Base-by-base conservation (phyloP, 2,888 invertebrate species). In the Eupithecia insigniata region DNA sequence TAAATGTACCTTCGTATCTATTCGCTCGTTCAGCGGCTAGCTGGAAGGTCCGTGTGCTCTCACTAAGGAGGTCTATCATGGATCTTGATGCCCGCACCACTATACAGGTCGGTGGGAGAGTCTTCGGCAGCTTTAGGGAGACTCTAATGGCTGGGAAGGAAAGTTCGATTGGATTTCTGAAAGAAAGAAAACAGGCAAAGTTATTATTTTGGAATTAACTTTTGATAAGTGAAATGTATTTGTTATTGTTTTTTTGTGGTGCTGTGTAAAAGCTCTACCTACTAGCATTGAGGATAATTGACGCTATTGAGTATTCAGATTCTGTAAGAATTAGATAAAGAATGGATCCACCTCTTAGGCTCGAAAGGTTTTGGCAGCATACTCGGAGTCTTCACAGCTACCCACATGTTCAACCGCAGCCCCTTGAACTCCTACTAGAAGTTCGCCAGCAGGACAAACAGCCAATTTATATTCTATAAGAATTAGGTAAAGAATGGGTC, bases 51-150 rank as follows among this genome's bases (percentile, higher is more conserved):
- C 90, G 83, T 0, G 90, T 87, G 5, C 84, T 85, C 70, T 94
- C 95, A 28, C 96, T 96, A 51, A 95, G 92, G 77, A 96, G 93
- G 76, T 96, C 96, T 68, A 96, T 93, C 82, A 93, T 88, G 0
- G 95, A 90, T 77, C 94, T 90, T 0, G 96, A 92, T 0, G 94
- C 95, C 30, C 96, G 89, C 14, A 96, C 94, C 28, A 95, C 95
- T 16, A 95, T 91, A 30, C 92, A 89, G 2, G 92, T 89, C 0
- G 94, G 94, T 58, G 95, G 93, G n/a, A 96, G 90, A n/a, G 90
- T 92, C 65, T 87, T 88, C 0, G 96, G 96, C 68, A 96, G 89
- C 67, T 91, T 95, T 0, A 96, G 86, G 0, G 86, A 83, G 0
- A 96, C 89, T 0, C 94, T 90, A 77, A 96, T 89, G 1, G 95